Evolutionary conservation across 2,113 vertebrate genomes (phyloP).

Genomic region (Gallinago media): DNA sequence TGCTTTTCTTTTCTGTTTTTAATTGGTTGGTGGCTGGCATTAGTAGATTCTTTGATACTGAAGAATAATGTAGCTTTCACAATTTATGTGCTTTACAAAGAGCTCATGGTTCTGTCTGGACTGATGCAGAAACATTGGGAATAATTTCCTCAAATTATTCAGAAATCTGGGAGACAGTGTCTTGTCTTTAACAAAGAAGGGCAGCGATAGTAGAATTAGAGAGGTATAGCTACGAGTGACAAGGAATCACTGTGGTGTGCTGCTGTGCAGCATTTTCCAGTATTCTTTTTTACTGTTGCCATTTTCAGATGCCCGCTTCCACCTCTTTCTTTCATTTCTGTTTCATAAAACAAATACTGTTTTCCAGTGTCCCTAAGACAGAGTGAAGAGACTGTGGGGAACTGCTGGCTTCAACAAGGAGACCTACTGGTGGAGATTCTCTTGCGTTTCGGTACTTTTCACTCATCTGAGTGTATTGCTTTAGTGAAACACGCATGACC

Average conservation of each 20-base stretch:
- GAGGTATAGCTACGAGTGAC: accelerated
- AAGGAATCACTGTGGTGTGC: not conserved
- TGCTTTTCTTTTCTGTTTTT: not conserved
- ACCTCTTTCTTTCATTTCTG: not conserved
- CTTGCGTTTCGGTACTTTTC: slow-evolving; percentile 52
- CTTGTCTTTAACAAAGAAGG: not conserved
- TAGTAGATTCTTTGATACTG: not conserved
- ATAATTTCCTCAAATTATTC: not conserved
- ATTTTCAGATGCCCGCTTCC: not conserved
- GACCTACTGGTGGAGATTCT: not conserved
- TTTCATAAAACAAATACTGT: not conserved
- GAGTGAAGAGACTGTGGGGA: not conserved
- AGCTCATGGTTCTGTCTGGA: not conserved
- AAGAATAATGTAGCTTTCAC: not conserved
- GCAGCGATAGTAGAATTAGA: not conserved
- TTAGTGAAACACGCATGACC: not conserved
- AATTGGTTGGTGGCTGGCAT: not conserved
- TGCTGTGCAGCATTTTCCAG: not conserved
- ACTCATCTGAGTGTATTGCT: not conserved
- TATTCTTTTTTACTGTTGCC: not conserved
- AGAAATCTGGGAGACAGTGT: not conserved
- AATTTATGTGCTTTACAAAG: not conserved
- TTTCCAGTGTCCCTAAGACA: slow-evolving; percentile 9
- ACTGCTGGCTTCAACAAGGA: not conserved
- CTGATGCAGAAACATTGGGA: not conserved